These are phyloP conservation scores for Silurus glanis DNA, from an alignment of 2,113 vertebrate genomes.

Conservation along the genomic window DNA sequence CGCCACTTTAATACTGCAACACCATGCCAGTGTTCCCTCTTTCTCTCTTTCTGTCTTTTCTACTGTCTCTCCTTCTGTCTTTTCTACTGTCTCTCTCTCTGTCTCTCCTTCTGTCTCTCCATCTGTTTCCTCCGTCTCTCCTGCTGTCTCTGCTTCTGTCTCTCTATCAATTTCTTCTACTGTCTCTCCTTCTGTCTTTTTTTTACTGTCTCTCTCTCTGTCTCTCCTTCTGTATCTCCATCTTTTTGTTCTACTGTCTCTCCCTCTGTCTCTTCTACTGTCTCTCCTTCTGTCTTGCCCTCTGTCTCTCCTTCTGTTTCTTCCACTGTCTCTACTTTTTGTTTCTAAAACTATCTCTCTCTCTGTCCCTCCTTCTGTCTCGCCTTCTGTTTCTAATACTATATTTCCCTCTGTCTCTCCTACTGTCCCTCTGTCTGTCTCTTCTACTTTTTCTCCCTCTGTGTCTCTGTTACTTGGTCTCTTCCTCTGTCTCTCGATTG, in stretches of 20 bases:
- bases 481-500: background rate
- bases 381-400: background rate
- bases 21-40: background rate
- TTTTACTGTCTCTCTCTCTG: background rate
- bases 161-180: no score
- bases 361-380: background rate
- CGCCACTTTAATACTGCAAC: no score
- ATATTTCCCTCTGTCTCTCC: no score
- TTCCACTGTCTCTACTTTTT: background rate
- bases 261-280: background rate
- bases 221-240: background rate
- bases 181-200: background rate
- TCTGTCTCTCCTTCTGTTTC: background rate
- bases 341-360: no score
- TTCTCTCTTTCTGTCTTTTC: background rate
- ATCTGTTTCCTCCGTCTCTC: background rate
- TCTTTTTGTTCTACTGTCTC: background rate
- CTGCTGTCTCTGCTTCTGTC: background rate
- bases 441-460: no score
- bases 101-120: background rate
- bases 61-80: background rate
- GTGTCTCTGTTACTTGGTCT: background rate
- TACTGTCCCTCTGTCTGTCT: no score
- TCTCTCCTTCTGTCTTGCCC: no score
- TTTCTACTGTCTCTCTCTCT: background rate